Conservation (phyloP, 2,888 invertebrate genomes). For the Serrognathus titanus region DNA sequence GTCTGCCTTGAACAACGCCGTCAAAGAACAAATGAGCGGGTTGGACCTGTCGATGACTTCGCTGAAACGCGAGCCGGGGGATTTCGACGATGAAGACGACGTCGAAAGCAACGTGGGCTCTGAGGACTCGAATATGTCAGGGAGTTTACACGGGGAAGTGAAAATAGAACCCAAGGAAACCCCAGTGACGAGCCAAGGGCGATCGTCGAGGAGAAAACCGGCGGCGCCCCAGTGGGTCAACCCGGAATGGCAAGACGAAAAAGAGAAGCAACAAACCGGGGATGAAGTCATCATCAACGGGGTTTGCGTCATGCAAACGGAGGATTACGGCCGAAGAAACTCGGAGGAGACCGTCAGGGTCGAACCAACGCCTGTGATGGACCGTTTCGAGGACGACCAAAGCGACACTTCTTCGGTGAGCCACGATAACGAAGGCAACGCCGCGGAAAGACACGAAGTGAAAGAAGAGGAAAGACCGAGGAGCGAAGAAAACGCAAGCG, state of each 20-base stretch:
- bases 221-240: constrained; percentile 98
- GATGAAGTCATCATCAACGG: constrained; percentile 91
- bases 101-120: constrained; percentile 73
- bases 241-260: constrained; percentile 82
- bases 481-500: constrained; percentile 29
- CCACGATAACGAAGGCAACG: constrained; percentile 32
- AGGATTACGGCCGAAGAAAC: constrained; percentile 61
- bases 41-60: constrained; percentile 83
- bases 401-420: constrained; percentile 52
- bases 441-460: constrained; percentile 28
- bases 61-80: constrained; percentile 73
- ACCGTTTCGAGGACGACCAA: constrained; percentile 56
- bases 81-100: constrained; percentile 78
- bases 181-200: constrained; percentile 31
- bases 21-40: constrained; percentile 79
- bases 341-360: constrained; percentile 71
- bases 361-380: constrained; percentile 72
- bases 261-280: constrained; percentile 53
- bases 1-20: constrained; percentile 56
- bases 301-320: constrained; percentile 87
- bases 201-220: constrained; percentile 81
- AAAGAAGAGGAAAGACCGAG: constrained; percentile 22
- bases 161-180: constrained; percentile 56
- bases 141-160: constrained; percentile 56
- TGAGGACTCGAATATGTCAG: constrained; percentile 56